phyloP scores from a whole-genome alignment of 2,113 vertebrate species.

The Cathartes aura region DNA sequence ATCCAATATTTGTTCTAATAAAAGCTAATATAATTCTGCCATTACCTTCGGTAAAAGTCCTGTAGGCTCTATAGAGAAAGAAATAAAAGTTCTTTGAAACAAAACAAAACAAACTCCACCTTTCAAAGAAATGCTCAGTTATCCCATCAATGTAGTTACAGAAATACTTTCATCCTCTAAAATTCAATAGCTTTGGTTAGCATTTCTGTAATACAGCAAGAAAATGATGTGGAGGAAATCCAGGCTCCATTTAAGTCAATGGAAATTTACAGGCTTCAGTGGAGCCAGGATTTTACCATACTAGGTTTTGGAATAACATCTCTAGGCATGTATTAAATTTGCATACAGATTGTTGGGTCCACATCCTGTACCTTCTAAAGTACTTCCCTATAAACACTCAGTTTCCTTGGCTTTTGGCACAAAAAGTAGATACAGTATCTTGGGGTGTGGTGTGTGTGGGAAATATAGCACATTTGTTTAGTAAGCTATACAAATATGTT shows the following conservation, averaged over 20 bases:
- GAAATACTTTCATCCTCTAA: background rate
- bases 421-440: background rate
- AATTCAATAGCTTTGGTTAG: background rate
- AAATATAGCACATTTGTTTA: background rate
- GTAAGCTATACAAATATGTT: background rate
- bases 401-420: background rate
- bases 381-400: background rate
- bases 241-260: background rate
- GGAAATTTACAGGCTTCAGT: constrained; percentile 31
- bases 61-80: background rate
- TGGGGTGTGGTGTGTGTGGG: background rate
- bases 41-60: background rate
- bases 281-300: background rate
- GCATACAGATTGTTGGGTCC: background rate
- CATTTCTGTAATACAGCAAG: background rate
- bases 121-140: background rate
- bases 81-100: background rate
- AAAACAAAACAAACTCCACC: background rate
- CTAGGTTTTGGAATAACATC: background rate
- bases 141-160: background rate
- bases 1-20: background rate
- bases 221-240: background rate
- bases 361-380: background rate
- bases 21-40: background rate
- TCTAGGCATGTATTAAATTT: constrained; percentile 26